Percentiles rank a stretch among this genome's conserved stretches.
Conservation (phyloP, 2,113 vertebrate species). For the Lathamus discolor region DNA sequence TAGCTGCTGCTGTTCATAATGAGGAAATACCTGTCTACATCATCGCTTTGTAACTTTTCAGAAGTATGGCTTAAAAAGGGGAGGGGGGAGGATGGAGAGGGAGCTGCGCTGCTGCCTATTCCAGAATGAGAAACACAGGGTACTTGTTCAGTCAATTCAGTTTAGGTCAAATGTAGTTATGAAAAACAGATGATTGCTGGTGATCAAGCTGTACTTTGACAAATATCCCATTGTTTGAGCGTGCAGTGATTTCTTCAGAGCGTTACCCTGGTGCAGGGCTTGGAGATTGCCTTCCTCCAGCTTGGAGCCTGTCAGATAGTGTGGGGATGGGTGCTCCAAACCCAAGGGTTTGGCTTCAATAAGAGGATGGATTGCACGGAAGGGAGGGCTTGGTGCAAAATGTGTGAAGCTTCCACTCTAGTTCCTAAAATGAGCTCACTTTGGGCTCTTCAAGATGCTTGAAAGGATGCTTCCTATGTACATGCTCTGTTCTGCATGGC, state of each 20-base stretch:
- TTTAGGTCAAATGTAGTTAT: slow-evolving; percentile 72
- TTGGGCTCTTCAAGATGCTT: neutral
- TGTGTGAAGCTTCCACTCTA: neutral
- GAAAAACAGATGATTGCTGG: slow-evolving; percentile 78
- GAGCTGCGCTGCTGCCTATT: slow-evolving; percentile 32
- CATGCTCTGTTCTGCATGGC: rapidly evolving
- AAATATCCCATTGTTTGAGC: slow-evolving; percentile 75
- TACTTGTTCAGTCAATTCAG: slow-evolving; percentile 71
- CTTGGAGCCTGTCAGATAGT: neutral
- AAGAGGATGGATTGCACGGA: neutral
- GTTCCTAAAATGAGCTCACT: rapidly evolving
- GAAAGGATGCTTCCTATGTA: neutral
- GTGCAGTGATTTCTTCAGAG: slow-evolving; percentile 61
- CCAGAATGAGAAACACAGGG: slow-evolving; percentile 73
- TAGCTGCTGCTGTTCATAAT: neutral
- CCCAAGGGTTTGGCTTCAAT: neutral
- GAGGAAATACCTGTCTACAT: slow-evolving; percentile 47
- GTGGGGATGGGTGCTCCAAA: slow-evolving; percentile 6
- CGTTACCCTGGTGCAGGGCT: slow-evolving; percentile 19
- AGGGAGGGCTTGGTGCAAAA: neutral
- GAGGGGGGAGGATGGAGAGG: neutral
- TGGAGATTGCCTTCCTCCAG: slow-evolving; percentile 14
- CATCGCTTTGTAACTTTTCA: neutral
- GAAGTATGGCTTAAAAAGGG: slow-evolving; percentile 10
- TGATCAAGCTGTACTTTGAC: slow-evolving; percentile 73